Percentiles rank a stretch among this genome's conserved stretches.
These are phyloP conservation scores for Odontamblyopus lacepedii DNA, from an alignment of 2,797 vertebrate genomes.

Conservation along the genomic window DNA sequence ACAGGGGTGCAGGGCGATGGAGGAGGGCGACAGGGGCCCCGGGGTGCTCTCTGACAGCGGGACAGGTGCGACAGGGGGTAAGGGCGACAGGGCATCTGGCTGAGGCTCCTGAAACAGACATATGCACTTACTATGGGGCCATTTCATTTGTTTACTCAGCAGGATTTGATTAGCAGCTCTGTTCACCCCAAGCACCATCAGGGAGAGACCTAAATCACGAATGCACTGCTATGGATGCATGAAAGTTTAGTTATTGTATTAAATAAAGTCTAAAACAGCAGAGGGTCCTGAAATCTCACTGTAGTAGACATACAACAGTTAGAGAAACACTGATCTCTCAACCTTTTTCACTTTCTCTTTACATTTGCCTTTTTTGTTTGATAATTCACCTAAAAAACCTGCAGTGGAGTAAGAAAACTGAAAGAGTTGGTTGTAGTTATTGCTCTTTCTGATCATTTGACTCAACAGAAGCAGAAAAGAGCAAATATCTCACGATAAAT, in stretches of 20 bases:
- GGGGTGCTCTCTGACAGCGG: slow-evolving; percentile 49
- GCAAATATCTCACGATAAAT: not conserved
- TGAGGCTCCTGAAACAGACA: slow-evolving; percentile 66
- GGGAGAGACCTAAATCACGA: too few species aligned
- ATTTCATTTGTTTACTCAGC: not conserved
- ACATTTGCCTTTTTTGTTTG: too few species aligned
- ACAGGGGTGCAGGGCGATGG: slow-evolving; percentile 36
- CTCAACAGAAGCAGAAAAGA: not conserved
- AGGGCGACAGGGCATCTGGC: slow-evolving; percentile 41
- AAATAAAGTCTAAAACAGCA: too few species aligned
- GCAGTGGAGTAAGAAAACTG: not conserved
- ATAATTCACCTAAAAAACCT: not conserved
- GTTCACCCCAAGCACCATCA: too few species aligned
- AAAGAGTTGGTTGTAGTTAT: not conserved
- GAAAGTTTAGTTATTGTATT: too few species aligned
- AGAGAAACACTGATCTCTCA: not conserved
- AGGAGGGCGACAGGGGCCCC: slow-evolving; percentile 44
- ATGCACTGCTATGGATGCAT: too few species aligned
- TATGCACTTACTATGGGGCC: not conserved
- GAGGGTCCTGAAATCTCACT: too few species aligned
- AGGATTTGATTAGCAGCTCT: too few species aligned
- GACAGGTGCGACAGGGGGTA: not conserved
- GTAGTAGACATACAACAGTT: not conserved
- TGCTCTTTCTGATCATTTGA: not conserved
- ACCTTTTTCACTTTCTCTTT: not conserved